phyloP scores from a whole-genome alignment of 2,797 vertebrate genomes.

The Alauda arvensis region DNA sequence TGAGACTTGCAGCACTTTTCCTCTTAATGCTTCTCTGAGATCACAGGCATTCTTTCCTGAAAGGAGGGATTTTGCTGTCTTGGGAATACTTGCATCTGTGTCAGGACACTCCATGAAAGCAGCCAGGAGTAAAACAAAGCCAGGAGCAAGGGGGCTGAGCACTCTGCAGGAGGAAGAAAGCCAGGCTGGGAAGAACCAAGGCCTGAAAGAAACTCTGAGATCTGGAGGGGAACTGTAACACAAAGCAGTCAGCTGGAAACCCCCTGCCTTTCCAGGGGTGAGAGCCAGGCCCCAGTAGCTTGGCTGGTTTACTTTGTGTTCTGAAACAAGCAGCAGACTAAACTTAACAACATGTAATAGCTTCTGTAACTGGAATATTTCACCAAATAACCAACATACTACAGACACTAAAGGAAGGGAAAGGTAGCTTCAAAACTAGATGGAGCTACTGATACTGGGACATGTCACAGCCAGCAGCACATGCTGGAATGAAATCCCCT shows the following conservation, averaged over 20 bases:
- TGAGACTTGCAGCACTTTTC: background rate
- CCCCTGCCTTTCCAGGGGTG: background rate
- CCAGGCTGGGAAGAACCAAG: background rate
- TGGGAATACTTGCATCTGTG: background rate
- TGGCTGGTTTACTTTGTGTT: background rate
- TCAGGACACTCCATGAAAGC: background rate
- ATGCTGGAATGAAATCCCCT: background rate
- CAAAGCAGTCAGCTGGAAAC: background rate
- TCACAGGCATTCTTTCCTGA: background rate
- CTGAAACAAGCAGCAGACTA: background rate
- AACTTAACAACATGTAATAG: background rate
- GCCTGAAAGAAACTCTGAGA: background rate
- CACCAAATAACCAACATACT: background rate
- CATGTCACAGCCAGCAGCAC: background rate
- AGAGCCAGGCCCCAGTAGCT: background rate
- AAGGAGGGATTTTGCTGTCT: background rate
- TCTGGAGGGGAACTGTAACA: background rate
- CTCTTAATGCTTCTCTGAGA: background rate
- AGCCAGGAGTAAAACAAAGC: background rate
- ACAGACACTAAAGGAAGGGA: background rate
- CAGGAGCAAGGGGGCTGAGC: background rate
- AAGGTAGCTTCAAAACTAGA: background rate
- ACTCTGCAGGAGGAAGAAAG: background rate
- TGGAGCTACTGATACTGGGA: background rate
- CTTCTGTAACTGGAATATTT: background rate